These are phyloP conservation scores for Hestina assimilis DNA, from an alignment of 1,140 invertebrate genomes.

Conservation along the genomic window DNA sequence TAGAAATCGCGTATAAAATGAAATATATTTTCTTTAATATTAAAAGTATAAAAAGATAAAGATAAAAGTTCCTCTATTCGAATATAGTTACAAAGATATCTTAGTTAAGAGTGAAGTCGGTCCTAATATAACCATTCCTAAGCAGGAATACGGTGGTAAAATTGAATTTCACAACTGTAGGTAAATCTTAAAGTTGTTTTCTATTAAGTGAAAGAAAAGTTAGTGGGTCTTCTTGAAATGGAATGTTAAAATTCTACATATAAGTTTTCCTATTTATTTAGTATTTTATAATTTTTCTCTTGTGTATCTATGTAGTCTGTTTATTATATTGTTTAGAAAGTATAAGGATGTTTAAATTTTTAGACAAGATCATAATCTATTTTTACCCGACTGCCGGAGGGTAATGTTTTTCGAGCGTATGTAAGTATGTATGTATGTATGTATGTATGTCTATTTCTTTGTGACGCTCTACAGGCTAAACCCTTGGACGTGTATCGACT, in stretches of 20 bases:
- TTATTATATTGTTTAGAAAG: too few species aligned
- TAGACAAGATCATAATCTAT: too few species aligned
- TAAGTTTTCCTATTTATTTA: neutral
- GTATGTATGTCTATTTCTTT: too few species aligned
- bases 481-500: too few species aligned
- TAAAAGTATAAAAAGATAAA: neutral
- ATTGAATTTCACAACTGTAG: slow-evolving; percentile 24
- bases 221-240: neutral
- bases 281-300: neutral
- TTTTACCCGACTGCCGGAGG: too few species aligned
- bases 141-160: slow-evolving; percentile 5
- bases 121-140: slow-evolving; percentile 20
- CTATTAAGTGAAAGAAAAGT: slow-evolving; percentile 35
- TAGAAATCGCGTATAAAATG: neutral
- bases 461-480: too few species aligned
- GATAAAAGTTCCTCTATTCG: neutral
- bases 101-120: neutral
- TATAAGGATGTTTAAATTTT: too few species aligned
- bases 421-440: too few species aligned
- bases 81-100: neutral
- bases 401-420: too few species aligned
- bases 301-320: too few species aligned
- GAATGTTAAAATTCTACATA: neutral
- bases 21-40: neutral
- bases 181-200: slow-evolving; percentile 36